Conservation (phyloP, 1,140 invertebrate genomes). For the Dendrolimus kikuchii region DNA sequence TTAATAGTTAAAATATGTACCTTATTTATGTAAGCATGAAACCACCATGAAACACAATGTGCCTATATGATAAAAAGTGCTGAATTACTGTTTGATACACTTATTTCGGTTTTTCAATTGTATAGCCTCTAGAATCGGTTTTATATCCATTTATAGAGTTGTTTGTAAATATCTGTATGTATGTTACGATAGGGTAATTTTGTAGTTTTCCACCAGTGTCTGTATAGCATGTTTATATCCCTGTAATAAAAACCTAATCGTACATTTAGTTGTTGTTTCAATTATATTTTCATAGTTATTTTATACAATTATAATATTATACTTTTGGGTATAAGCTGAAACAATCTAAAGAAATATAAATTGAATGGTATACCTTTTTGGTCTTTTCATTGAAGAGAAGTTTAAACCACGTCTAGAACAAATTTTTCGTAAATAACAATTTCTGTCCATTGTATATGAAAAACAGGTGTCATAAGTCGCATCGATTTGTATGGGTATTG, state of each 20-base stretch:
- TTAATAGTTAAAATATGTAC: too few species aligned
- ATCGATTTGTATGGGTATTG: too few species aligned
- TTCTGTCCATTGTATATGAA: too few species aligned
- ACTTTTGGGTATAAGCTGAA: not conserved
- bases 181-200: constrained; percentile 31
- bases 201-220: constrained; percentile 59
- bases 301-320: not conserved
- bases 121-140: not conserved
- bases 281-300: constrained; percentile 1
- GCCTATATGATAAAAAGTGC: not conserved
- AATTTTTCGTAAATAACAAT: too few species aligned
- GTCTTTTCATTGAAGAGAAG: too few species aligned
- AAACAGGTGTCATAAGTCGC: too few species aligned
- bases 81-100: too few species aligned
- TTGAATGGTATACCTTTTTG: too few species aligned
- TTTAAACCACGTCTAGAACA: too few species aligned
- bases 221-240: constrained; percentile 48
- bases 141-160: not conserved
- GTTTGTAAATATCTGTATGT: constrained; percentile 30
- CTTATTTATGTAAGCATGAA: too few species aligned
- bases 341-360: not conserved
- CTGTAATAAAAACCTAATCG: constrained; percentile 45
- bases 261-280: constrained; percentile 6
- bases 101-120: too few species aligned
- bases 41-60: not conserved